Base-by-base conservation (phyloP, 2,113 vertebrate species). In the Ammodytes dubius region DNA sequence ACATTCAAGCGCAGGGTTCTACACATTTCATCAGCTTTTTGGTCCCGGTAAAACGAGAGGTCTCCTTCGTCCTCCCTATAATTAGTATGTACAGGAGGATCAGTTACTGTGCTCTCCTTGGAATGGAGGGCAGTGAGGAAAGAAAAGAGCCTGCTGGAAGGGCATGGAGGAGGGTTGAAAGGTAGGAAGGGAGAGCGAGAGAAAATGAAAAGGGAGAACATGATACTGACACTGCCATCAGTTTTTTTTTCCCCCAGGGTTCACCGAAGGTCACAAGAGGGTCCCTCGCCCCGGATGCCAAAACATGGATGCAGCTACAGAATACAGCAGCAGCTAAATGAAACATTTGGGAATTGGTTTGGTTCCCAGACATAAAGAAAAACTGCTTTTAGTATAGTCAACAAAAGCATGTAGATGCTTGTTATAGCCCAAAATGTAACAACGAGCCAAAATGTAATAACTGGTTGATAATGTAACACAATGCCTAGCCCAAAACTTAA, bases 31-130 rank as follows among this genome's bases (percentile, higher is more conserved):
- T 52, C 61, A 70, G 15, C 60, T 67, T 83, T 79, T 87, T 82
- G 85, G 82, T 80, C 68, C 72, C 35, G 40, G 54, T 70, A 69
- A 72, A 73, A 11, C 19, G 6, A 74, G 66, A 72, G n/a, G 70
- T 77, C 39, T 82, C 79, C 39, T 47, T 42, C 65, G 60, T 49
- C 70, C 52, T 39, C 43, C 56, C 89, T 80, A 82, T 81, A 89
- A 78, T 86, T 86, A 91, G 89, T 71, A 67, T 64, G 81, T 49
- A 79, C 70, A 79, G 81, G 83, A 92, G 85, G 87, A 88, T 92
- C 83, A 63, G 84, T 91, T 92, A 87, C 87, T 82, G 78, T 57
- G 57, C 54, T 69, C 73, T 74, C 61, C 69, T 66, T 40, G 66
- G 77, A 81, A 82, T 37, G 66, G 59, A 87, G 52, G 57, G 45